Percentiles rank a stretch among this genome's conserved stretches.
Evolutionary conservation across 2,888 invertebrate species (phyloP).

Genomic region (Encarsia formosa): DNA sequence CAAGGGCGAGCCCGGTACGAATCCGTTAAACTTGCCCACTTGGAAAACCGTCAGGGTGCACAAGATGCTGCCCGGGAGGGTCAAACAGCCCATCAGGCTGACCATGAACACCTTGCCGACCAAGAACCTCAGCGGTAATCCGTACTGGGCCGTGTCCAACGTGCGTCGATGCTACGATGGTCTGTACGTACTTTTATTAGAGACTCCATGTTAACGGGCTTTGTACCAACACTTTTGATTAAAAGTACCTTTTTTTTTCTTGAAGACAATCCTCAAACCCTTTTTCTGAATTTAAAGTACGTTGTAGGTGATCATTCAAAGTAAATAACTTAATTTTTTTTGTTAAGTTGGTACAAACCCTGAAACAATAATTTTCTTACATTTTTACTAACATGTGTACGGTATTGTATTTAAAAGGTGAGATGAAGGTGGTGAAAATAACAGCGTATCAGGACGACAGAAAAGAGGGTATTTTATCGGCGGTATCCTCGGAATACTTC

Average conservation of each 20-base stretch:
- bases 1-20: background rate
- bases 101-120: slow-evolving; percentile 20
- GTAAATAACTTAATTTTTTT: no score
- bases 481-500: background rate
- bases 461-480: no score
- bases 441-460: slow-evolving; percentile 14
- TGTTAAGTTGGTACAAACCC: no score
- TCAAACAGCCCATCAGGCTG: slow-evolving; percentile 13
- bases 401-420: no score
- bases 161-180: slow-evolving; percentile 25
- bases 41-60: slow-evolving; percentile 14
- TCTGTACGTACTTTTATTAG: slow-evolving; percentile 14
- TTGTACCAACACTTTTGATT: no score
- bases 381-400: no score
- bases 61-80: background rate
- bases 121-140: background rate
- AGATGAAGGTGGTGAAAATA: slow-evolving; percentile 23
- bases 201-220: no score
- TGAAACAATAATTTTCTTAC: no score
- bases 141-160: slow-evolving; percentile 33
- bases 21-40: background rate
- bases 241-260: no score
- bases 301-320: no score
- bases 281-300: no score
- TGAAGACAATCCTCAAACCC: no score